Percentiles rank a stretch among this genome's conserved stretches.
Evolutionary conservation across 2,888 invertebrate genomes (phyloP).

Genomic region (Conistra vaccinii): DNA sequence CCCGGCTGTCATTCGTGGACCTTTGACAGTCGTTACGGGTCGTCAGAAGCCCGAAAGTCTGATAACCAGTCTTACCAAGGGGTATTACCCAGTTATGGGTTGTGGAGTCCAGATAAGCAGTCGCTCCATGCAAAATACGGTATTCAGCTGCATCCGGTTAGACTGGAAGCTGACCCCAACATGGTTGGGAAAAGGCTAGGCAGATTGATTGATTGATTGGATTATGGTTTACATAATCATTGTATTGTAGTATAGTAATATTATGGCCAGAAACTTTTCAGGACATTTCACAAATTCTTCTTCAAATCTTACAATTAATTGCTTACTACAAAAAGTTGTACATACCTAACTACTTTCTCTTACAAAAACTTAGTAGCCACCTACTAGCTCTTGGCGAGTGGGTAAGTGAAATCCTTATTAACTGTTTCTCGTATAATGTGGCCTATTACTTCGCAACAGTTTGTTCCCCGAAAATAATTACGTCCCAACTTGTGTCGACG

Average conservation of each 20-base stretch:
- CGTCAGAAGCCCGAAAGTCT: too few species aligned
- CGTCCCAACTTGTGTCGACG: slow-evolving; percentile 48
- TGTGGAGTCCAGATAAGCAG: too few species aligned
- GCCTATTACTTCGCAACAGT: slow-evolving; percentile 45
- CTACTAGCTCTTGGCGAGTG: neutral
- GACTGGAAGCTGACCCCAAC: too few species aligned
- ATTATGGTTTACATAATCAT: neutral
- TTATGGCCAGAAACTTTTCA: neutral
- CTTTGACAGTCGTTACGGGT: too few species aligned
- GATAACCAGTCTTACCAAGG: too few species aligned
- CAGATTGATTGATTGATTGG: too few species aligned
- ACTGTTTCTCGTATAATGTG: slow-evolving; percentile 36
- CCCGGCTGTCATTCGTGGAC: too few species aligned
- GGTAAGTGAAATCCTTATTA: slow-evolving; percentile 36
- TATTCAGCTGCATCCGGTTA: too few species aligned
- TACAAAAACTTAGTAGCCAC: neutral
- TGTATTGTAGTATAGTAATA: neutral
- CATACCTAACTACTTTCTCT: neutral
- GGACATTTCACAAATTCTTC: neutral
- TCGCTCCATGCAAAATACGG: too few species aligned
- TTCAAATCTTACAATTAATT: neutral
- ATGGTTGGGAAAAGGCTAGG: too few species aligned
- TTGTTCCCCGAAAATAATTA: slow-evolving; percentile 62
- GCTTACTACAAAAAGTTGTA: neutral
- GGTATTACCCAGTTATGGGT: too few species aligned